Evolutionary conservation across 2,888 invertebrate species (phyloP), one percentile per base, ranked within the genome.

Genomic region (Chrysolina americana): DNA sequence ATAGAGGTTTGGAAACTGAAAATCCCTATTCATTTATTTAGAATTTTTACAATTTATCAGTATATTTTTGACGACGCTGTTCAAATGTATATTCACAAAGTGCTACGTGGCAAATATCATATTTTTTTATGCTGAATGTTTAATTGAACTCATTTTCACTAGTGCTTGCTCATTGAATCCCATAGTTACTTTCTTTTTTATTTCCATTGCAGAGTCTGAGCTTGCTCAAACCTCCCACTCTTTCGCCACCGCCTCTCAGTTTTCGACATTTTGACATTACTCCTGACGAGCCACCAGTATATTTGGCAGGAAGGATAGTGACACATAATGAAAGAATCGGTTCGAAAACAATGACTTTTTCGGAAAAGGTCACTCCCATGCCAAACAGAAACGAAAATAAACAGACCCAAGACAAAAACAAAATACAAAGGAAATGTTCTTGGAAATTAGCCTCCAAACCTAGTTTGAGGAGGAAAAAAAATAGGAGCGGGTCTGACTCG

Each of bases 371-470:
- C 19, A 65, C 70, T 10, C 68, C 79, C 19, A 23, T 80, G 11
- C 65, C 79, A 28, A 77, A 76, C 65, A 77, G 76, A 56, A 80
- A 76, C 76, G 81, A 71, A 76, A 70, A 77, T 5, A 82, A 80
- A 73, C 81, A 82, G 62, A 79, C 81, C 65, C 81, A 83, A 41
- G 84, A 85, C 28, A 84, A 83, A 56, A 83, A 81, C n/a, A 91
- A 91, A 81, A 90, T 93, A 28, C 92, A 92, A 80, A 89, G 94
- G 81, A 93, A 93, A 21, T 93, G 93, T 83, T 95, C 95, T 77
- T 94, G 94, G 93, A 93, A 94, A 81, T 89, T 94, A 80, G 82
- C 85, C 1, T 92, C 93, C 19, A 90, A 93, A 75, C 92, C 95
- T 68, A 93, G 96, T 86, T 89, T 96, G 82, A 91, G 92, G 75